phyloP scores from a whole-genome alignment of 2,888 invertebrate genomes.

The Cheilosia soror region DNA sequence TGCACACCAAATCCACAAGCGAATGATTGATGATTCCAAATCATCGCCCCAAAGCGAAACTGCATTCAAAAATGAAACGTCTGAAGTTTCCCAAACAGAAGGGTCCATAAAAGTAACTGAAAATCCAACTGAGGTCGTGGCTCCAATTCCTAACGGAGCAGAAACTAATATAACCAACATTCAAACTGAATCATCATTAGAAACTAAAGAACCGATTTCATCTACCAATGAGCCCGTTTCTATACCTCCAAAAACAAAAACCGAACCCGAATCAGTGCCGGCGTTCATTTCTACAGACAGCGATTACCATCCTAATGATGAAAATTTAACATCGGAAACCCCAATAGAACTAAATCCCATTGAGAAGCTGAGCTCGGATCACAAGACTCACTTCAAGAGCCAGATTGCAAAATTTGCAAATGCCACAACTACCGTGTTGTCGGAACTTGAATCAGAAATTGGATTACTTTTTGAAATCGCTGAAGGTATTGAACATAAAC shows the following conservation, averaged over 20 bases:
- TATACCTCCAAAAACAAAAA: too few species aligned
- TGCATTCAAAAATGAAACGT: not conserved
- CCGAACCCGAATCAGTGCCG: too few species aligned
- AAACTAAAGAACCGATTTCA: too few species aligned
- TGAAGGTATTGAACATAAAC: not conserved
- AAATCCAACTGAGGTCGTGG: too few species aligned
- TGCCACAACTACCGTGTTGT: slow-evolving; percentile 18
- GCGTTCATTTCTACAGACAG: too few species aligned
- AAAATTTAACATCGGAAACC: not conserved
- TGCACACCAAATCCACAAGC: slow-evolving; percentile 36
- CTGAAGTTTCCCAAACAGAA: not conserved
- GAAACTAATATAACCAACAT: too few species aligned
- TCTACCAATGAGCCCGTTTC: too few species aligned
- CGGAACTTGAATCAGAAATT: slow-evolving; percentile 34
- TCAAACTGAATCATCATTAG: too few species aligned
- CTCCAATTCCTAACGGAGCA: too few species aligned
- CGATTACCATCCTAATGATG: too few species aligned
- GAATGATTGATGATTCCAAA: slow-evolving; percentile 1
- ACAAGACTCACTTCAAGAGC: not conserved
- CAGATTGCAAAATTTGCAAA: slow-evolving; percentile 16
- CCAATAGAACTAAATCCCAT: not conserved
- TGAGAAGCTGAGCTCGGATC: not conserved
- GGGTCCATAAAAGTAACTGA: not conserved
- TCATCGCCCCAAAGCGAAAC: too few species aligned
- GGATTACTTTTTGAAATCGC: slow-evolving; percentile 36